These are phyloP conservation scores for Callaeas wilsoni DNA, from an alignment of 2,113 vertebrate genomes.

Conservation along the genomic window DNA sequence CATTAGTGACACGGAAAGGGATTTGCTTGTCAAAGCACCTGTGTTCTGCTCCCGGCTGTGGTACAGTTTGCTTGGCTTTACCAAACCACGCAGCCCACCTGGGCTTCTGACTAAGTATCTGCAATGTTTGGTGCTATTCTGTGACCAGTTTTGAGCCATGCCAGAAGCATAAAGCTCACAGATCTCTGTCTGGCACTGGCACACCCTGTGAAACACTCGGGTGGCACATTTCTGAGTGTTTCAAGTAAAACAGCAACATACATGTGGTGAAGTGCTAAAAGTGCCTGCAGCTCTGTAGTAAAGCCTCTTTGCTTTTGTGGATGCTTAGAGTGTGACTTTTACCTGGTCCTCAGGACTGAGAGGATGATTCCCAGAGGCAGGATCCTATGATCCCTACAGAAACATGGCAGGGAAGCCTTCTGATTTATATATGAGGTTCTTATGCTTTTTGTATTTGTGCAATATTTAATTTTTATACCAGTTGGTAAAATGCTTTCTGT, in stretches of 20 bases:
- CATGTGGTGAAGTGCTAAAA: background rate
- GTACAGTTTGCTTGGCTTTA: background rate
- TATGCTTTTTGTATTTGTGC: background rate
- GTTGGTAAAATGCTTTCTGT: background rate
- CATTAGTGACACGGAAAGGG: background rate
- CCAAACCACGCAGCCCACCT: rapidly evolving
- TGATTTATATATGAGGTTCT: background rate
- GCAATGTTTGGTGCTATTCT: background rate
- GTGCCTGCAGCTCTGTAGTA: background rate
- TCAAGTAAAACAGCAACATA: background rate
- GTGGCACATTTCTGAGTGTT: background rate
- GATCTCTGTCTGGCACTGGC: background rate
- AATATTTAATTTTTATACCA: background rate
- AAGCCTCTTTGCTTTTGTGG: background rate
- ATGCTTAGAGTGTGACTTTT: background rate
- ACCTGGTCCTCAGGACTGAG: background rate
- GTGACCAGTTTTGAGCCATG: background rate
- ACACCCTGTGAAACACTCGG: rapidly evolving
- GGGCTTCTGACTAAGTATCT: background rate
- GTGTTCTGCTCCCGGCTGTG: background rate
- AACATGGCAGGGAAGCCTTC: background rate
- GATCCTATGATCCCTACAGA: background rate
- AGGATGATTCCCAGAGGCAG: background rate
- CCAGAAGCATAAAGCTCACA: background rate
- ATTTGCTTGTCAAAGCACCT: background rate